phyloP scores from a whole-genome alignment of 2,797 vertebrate genomes.

The Xenopus petersii region DNA sequence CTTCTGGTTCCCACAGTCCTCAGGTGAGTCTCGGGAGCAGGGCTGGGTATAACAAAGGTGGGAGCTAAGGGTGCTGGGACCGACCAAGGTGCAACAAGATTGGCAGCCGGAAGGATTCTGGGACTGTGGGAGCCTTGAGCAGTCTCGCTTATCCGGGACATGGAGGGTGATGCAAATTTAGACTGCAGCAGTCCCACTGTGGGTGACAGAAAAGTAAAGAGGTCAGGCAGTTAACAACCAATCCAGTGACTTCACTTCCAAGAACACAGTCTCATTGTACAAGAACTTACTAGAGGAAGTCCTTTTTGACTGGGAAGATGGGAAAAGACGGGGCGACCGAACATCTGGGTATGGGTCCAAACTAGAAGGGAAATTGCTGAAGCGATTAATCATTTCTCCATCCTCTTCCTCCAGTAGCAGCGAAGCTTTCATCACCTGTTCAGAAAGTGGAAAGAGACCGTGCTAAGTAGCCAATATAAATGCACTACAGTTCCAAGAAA shows the following conservation, averaged over 20 bases:
- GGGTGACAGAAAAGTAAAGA: not conserved
- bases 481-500: no score
- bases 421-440: constrained; percentile 95
- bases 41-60: constrained; percentile 65
- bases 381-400: constrained; percentile 63
- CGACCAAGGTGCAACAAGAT: constrained; percentile 52
- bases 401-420: constrained; percentile 87
- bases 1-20: constrained; percentile 77
- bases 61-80: constrained; percentile 52
- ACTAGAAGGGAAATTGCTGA: constrained; percentile 51
- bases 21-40: constrained; percentile 66
- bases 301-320: constrained; percentile 62
- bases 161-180: constrained; percentile 59
- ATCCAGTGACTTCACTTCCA: no score
- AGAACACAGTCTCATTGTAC: no score
- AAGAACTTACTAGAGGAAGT: constrained; percentile 57
- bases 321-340: constrained; percentile 70
- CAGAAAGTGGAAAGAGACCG: not conserved
- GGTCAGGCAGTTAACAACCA: rapidly evolving
- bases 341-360: constrained; percentile 68
- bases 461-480: no score
- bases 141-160: constrained; percentile 60
- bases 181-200: constrained; percentile 80
- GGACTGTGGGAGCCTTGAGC: constrained; percentile 51
- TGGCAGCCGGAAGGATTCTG: constrained; percentile 39